Base-by-base conservation (phyloP, 1,140 invertebrate species). In the Papilio xuthus region DNA sequence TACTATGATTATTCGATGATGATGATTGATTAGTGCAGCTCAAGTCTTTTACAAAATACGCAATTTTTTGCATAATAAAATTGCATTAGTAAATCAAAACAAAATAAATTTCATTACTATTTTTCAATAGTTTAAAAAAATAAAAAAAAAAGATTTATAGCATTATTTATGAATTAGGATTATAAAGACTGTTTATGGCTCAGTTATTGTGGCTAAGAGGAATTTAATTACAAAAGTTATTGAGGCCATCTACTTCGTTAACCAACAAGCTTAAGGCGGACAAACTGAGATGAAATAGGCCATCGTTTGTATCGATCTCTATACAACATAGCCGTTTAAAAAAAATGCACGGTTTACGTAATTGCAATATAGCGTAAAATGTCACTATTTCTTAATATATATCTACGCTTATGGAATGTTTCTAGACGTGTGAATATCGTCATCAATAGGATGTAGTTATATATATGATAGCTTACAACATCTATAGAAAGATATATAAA, bases 181-280 rank as follows among this genome's bases (percentile, higher is more conserved):
- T 26, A 72, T 72, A 72, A 72, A 72, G 42, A 72, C 41, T 72
- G 71, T 72, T 42, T 73, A 56, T 56, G 20, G 18, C 28, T 63
- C 56, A 20, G 20, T 20, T 20, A 53, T 18, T 41, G 50, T 37
- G 2, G 20, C 28, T 63, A 56, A 63, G 53, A 41, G 74, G 74
- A 63, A 63, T 76, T 76, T 76, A 76, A 76, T 76, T 76, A 76
- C 53, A 76, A 76, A 76, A 60, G 74, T 41, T 76, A 76, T 76
- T 76, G 7, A 60, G 53, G 74, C 53, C 53, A 60, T 13, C 26
- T 41, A 41, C 18, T 26, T 28, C 18, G 37, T 76, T 20, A 60
- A 60, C 47, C 42, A 12, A 63, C 56, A 76, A 63, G 74, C 74
- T 60, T 12, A 44, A 63, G n/a, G 32, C 32, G 12, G 32, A 23